Percentiles rank a stretch among this genome's conserved stretches.
Conservation (phyloP, 2,888 invertebrate genomes). For the Ophion obscuratus region DNA sequence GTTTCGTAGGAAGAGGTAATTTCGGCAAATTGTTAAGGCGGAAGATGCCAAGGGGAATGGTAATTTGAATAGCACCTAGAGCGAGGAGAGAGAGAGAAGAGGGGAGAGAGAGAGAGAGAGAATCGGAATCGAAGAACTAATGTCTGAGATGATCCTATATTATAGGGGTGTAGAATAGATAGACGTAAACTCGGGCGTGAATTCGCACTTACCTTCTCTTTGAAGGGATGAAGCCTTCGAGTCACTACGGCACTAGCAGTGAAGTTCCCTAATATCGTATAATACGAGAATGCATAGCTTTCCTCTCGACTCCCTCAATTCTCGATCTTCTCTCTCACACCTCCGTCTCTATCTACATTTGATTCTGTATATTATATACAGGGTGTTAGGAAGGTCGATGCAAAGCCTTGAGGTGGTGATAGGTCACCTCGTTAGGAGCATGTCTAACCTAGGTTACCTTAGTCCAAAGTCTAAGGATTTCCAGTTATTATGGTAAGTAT, state of each 20-base stretch:
- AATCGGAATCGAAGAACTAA: conserved; percentile 41
- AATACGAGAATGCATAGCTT: background rate
- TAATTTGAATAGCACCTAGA: conserved; percentile 6
- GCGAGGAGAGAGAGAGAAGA: conserved; percentile 7
- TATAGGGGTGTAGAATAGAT: conserved; percentile 50
- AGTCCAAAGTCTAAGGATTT: too few relatives aligned
- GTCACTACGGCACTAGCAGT: conserved; percentile 19
- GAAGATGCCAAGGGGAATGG: conserved; percentile 39
- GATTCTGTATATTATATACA: background rate
- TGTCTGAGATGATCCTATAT: conserved; percentile 29
- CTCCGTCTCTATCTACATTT: background rate
- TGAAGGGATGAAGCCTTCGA: conserved; percentile 63
- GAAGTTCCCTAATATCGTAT: conserved; percentile 18
- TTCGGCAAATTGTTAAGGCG: conserved; percentile 71
- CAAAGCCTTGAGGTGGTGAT: too few relatives aligned
- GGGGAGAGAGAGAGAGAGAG: conserved; percentile 9
- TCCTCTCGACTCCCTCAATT: conserved; percentile 1
- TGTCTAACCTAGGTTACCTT: too few relatives aligned
- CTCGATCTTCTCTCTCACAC: background rate
- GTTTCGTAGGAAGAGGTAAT: conserved; percentile 74
- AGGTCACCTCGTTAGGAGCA: too few relatives aligned
- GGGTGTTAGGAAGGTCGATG: too few relatives aligned
- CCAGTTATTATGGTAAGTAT: too few relatives aligned
- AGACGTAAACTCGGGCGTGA: conserved; percentile 31
- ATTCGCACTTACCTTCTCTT: conserved; percentile 58